These are phyloP conservation scores for Morelia viridis DNA, from an alignment of 2,797 vertebrate genomes.

Conservation along the genomic window DNA sequence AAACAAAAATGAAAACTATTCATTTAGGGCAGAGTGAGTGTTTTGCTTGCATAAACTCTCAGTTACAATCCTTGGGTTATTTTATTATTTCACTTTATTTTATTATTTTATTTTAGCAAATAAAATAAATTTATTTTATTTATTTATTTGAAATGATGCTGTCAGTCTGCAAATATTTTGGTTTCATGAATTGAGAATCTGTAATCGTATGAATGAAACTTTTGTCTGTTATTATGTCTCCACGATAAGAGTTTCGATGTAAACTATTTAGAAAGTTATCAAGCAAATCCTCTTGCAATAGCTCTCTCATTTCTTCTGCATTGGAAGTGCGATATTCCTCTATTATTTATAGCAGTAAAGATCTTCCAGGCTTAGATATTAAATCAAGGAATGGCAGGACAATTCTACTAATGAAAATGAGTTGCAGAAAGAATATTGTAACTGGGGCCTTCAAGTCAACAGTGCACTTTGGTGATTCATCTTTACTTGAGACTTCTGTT, in stretches of 20 bases:
- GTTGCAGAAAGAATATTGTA: constrained; percentile 33
- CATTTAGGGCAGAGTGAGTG: not conserved
- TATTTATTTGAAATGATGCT: not conserved
- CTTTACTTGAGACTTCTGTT: constrained; percentile 52
- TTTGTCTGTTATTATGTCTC: not conserved
- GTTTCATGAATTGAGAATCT: not conserved
- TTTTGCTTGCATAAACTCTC: not conserved
- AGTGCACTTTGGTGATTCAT: constrained; percentile 42
- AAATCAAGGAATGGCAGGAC: constrained; percentile 38
- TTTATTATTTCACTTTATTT: not conserved
- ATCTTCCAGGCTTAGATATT: constrained; percentile 13
- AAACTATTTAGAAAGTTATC: not conserved
- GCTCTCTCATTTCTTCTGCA: not conserved
- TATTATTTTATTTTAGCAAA: not conserved
- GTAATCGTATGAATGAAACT: not conserved
- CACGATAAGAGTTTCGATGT: not conserved
- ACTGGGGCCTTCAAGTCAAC: constrained; percentile 40
- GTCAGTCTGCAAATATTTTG: not conserved
- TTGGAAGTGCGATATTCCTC: not conserved
- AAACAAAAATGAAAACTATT: not conserved
- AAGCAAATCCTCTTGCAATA: not conserved
- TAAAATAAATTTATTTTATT: not conserved
- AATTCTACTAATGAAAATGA: constrained; percentile 39
- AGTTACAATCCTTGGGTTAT: not conserved
- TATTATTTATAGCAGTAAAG: constrained; percentile 25